Conservation (phyloP, 2,888 invertebrate species). For the Ypsolopha sequella region DNA sequence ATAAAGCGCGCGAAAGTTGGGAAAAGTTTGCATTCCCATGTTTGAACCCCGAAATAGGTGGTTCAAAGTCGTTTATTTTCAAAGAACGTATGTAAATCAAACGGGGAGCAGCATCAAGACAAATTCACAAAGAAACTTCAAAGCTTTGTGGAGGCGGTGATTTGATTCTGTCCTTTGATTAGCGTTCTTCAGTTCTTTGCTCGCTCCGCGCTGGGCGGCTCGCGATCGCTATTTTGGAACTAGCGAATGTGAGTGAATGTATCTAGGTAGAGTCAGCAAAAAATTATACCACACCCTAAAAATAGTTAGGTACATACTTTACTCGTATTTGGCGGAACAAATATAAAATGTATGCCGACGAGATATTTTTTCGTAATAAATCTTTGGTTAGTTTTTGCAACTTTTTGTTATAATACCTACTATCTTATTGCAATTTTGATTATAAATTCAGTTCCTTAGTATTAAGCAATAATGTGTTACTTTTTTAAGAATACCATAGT, state of each 20-base stretch:
- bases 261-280: neutral
- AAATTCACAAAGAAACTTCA: slow-evolving; percentile 53
- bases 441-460: too few relatives aligned
- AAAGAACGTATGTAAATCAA: slow-evolving; percentile 20
- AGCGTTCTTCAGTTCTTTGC: slow-evolving; percentile 17
- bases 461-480: too few relatives aligned
- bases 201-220: slow-evolving; percentile 17
- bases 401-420: too few relatives aligned
- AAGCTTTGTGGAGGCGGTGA: slow-evolving; percentile 38
- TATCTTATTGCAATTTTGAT: too few relatives aligned
- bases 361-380: too few relatives aligned
- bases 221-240: slow-evolving; percentile 38
- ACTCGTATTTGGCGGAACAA: neutral
- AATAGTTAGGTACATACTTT: neutral
- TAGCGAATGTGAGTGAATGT: slow-evolving; percentile 14
- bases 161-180: slow-evolving; percentile 60
- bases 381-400: too few relatives aligned
- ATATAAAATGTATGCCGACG: too few relatives aligned
- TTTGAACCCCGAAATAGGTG: neutral
- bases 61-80: slow-evolving; percentile 14
- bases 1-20: slow-evolving; percentile 1
- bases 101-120: slow-evolving; percentile 16
- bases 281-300: neutral
- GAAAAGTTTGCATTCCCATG: neutral
- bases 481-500: too few relatives aligned